phyloP scores from a whole-genome alignment of 2,888 invertebrate genomes.

The Hetaerina titia region DNA sequence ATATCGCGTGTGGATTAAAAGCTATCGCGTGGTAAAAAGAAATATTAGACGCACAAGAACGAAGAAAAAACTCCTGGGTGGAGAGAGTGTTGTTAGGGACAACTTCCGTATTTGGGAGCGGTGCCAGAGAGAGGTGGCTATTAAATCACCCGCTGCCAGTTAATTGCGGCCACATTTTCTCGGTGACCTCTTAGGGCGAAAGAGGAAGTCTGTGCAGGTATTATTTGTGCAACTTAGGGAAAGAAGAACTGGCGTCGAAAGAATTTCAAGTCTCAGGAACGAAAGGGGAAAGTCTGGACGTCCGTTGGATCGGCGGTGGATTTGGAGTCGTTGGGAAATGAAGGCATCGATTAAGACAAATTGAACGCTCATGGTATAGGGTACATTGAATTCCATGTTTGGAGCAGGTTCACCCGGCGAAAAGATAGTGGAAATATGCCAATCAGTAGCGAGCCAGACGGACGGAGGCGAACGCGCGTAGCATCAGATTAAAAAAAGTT shows the following conservation, averaged over 20 bases:
- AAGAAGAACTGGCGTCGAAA: not conserved
- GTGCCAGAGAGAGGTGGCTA: not conserved
- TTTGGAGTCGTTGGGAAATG: not conserved
- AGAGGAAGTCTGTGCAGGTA: not conserved
- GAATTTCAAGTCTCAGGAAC: not conserved
- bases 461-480: too few species aligned
- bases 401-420: too few species aligned
- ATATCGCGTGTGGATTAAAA: slow-evolving; percentile 25
- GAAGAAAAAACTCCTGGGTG: not conserved
- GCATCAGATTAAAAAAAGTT: too few species aligned
- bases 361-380: not conserved
- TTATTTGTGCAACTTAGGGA: not conserved
- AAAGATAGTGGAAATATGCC: too few species aligned
- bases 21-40: not conserved
- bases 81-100: not conserved
- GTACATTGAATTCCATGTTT: not conserved
- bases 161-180: not conserved
- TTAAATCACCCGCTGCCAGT: not conserved
- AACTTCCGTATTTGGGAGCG: not conserved
- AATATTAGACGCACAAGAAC: not conserved
- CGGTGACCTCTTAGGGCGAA: not conserved
- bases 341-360: not conserved
- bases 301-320: not conserved
- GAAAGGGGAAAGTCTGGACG: not conserved
- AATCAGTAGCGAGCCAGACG: too few species aligned